These are phyloP conservation scores for Megaceryle torquata DNA, from an alignment of 2,113 vertebrate genomes.

Conservation along the genomic window DNA sequence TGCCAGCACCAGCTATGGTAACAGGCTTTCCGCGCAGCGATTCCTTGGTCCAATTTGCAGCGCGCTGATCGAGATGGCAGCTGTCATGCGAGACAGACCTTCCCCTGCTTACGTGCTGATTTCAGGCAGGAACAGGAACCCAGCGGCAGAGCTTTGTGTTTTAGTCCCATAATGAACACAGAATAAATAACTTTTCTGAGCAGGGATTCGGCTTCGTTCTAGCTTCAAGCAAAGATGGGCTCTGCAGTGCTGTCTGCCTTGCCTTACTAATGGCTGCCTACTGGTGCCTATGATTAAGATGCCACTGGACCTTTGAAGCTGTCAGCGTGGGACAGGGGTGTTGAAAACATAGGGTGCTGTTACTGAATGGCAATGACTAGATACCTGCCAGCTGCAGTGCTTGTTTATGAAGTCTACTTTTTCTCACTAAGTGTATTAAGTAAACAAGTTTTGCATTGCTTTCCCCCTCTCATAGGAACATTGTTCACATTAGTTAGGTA, in stretches of 20 bases:
- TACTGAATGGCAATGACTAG: not conserved
- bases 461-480: not conserved
- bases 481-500: not conserved
- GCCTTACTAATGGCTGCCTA: not conserved
- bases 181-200: not conserved
- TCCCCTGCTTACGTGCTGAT: not conserved
- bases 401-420: not conserved
- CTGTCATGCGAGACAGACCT: not conserved
- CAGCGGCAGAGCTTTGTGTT: not conserved
- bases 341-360: not conserved
- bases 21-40: not conserved
- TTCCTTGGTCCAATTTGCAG: not conserved
- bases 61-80: not conserved
- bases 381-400: not conserved
- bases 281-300: not conserved
- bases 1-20: not conserved
- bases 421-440: not conserved
- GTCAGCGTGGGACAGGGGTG: not conserved
- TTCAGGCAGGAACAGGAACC: not conserved
- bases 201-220: rapidly evolving
- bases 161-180: not conserved
- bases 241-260: not conserved
- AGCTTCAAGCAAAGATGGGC: not conserved
- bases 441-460: not conserved
- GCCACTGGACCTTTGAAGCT: not conserved